Percentiles rank a stretch among this genome's conserved stretches.
These are phyloP conservation scores for Lepus americanus DNA, from an alignment of 2,113 vertebrate genomes.

Conservation along the genomic window DNA sequence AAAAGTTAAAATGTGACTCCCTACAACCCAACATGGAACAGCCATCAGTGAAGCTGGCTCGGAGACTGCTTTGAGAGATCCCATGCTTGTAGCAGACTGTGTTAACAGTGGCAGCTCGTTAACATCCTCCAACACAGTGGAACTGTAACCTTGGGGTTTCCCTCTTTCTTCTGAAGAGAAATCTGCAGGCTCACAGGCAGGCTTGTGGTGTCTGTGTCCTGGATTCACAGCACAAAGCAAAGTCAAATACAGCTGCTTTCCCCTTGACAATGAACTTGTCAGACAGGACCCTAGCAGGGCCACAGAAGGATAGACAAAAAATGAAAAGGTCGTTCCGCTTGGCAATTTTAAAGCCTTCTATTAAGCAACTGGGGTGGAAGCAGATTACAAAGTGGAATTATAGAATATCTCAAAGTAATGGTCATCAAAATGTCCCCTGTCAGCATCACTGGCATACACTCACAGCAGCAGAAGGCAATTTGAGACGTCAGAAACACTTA, in stretches of 20 bases:
- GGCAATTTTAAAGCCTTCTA: not conserved
- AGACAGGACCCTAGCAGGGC: not conserved
- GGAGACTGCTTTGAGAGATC: not conserved
- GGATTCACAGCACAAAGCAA: not conserved
- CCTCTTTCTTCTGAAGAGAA: not conserved
- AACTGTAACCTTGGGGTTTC: not conserved
- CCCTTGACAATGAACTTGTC: not conserved
- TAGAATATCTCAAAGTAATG: not conserved
- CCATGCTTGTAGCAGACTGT: not conserved
- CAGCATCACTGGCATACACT: not conserved
- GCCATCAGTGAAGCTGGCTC: not conserved
- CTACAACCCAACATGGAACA: not conserved
- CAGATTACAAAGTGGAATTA: not conserved
- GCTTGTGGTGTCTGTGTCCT: not conserved
- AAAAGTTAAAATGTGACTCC: not conserved
- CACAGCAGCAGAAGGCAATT: not conserved
- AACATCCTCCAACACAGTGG: slow-evolving; percentile 15
- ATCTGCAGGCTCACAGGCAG: not conserved
- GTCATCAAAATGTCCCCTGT: not conserved
- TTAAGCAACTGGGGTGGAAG: not conserved
- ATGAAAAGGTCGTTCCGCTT: not conserved
- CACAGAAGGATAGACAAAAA: not conserved
- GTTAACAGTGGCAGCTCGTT: slow-evolving; percentile 39
- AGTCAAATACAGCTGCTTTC: not conserved
- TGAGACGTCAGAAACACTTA: not conserved